Evolutionary conservation across 1,140 invertebrate species (phyloP).

Genomic region (Neelides sp.): DNA sequence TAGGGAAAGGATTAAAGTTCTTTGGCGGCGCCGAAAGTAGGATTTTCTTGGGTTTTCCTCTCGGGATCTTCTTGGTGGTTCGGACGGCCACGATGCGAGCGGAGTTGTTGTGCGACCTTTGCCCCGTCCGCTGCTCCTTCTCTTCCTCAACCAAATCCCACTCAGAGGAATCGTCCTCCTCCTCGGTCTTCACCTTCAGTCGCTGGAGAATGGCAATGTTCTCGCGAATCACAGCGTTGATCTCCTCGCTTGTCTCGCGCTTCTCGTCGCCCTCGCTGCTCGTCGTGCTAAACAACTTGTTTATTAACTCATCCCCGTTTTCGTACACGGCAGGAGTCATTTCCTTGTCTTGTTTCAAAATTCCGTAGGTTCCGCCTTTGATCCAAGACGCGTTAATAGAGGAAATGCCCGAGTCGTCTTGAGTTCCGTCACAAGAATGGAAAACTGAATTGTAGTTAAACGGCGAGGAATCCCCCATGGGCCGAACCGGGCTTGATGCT

Average conservation of each 20-base stretch:
- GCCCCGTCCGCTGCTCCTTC: not conserved
- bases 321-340: too few relatives aligned
- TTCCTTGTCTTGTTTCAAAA: too few relatives aligned
- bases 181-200: conserved; percentile 28
- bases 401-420: too few relatives aligned
- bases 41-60: not conserved
- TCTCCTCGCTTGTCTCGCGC: conserved; percentile 22
- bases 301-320: too few relatives aligned
- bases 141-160: conserved; percentile 11
- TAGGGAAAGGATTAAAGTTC: conserved; percentile 29
- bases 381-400: too few relatives aligned
- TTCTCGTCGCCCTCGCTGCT: too few relatives aligned
- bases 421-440: too few relatives aligned
- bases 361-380: too few relatives aligned
- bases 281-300: too few relatives aligned
- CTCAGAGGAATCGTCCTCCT: conserved; percentile 20
- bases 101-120: not conserved
- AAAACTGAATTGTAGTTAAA: too few relatives aligned
- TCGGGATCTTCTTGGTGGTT: not conserved
- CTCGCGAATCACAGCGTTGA: conserved; percentile 27
- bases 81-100: conserved; percentile 17
- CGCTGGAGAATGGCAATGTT: conserved; percentile 31
- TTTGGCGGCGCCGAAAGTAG: not conserved
- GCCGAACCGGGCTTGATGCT: too few relatives aligned
- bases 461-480: too few relatives aligned